Evolutionary conservation across 2,797 vertebrate genomes (phyloP).

Genomic region (Etheostoma nigrum): DNA sequence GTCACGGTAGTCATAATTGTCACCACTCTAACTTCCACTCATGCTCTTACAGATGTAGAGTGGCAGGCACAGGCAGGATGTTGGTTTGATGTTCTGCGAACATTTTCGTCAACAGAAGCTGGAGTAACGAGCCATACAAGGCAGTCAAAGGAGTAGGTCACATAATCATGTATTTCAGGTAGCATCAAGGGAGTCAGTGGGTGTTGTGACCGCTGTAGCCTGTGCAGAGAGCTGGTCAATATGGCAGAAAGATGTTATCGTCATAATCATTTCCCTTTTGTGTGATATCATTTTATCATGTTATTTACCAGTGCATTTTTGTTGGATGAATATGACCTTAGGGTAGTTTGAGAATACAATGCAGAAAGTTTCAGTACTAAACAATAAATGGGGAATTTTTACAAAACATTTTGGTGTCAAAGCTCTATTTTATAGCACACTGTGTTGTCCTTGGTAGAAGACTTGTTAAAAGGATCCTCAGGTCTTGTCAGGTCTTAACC

Average conservation of each 20-base stretch:
- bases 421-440: background rate
- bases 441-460: background rate
- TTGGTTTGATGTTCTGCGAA: constrained; percentile 8
- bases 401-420: background rate
- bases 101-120: constrained; percentile 8
- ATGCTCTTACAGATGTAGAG: constrained; percentile 29
- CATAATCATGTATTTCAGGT: background rate
- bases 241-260: background rate
- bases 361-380: background rate
- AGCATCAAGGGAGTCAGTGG: background rate
- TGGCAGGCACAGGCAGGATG: constrained; percentile 11
- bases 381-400: background rate
- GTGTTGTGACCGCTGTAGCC: background rate
- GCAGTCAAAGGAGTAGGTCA: background rate
- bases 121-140: background rate
- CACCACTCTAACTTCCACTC: constrained; percentile 48
- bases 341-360: background rate
- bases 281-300: background rate
- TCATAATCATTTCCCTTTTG: background rate
- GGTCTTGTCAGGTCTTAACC: background rate
- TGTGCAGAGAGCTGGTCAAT: background rate
- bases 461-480: background rate
- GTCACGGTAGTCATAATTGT: constrained; percentile 44
- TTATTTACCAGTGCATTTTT: background rate
- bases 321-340: background rate